Conservation (phyloP, 2,113 vertebrate species). For the Pterophyllum scalare region DNA sequence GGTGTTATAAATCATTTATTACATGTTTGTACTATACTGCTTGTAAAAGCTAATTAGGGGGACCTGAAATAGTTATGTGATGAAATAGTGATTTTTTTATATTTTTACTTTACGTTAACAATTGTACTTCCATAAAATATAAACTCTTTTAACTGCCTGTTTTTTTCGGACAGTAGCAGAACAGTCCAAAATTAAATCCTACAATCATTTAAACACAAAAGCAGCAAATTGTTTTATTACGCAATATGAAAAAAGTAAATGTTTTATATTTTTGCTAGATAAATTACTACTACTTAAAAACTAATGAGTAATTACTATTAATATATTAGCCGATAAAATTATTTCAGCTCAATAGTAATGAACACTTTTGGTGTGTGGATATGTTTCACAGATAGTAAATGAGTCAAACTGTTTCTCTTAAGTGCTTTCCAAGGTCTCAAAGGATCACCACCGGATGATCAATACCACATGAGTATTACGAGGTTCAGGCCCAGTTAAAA, state of each 20-base stretch:
- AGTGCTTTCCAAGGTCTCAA: conserved; percentile 35
- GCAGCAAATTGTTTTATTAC: neutral
- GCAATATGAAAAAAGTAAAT: neutral
- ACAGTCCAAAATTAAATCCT: neutral
- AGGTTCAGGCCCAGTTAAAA: conserved; percentile 55
- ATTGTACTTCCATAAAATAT: neutral
- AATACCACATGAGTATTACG: conserved; percentile 64
- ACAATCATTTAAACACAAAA: neutral
- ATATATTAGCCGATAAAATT: neutral
- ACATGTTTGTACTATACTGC: too few species aligned
- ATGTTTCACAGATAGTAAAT: conserved; percentile 15
- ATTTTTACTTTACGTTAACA: too few species aligned
- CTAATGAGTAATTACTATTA: conserved; percentile 1
- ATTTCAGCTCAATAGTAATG: neutral
- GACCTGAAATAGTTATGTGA: too few species aligned
- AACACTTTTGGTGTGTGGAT: neutral
- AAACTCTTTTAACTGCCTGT: neutral
- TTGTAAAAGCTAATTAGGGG: too few species aligned
- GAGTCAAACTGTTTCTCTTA: conserved; percentile 39
- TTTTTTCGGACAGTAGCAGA: neutral
- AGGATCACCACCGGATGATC: conserved; percentile 67
- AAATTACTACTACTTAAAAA: neutral
- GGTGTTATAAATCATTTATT: too few species aligned
- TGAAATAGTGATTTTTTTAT: too few species aligned
- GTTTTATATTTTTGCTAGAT: neutral